Evolutionary conservation across 1,140 invertebrate species (phyloP), one percentile per base, ranked within the genome.

Genomic region (Sogatella furcifera): DNA sequence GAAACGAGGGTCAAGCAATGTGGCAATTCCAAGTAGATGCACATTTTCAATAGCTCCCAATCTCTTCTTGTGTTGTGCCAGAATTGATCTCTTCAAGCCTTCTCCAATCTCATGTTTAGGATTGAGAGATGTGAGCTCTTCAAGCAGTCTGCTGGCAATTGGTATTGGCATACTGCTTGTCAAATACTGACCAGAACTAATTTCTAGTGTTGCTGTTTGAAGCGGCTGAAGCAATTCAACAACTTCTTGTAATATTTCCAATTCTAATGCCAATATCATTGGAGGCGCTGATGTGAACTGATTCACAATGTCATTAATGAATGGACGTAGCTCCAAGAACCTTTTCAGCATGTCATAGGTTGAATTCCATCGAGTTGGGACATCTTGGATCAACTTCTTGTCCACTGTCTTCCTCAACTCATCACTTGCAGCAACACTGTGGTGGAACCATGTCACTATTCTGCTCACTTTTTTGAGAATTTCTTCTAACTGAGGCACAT

Each of bases 1-100:
- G 52, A 71, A 73, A 41, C 70, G 65, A 62, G 72, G 69, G 57
- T 73, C 72, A 57, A 72, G 67, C 64, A 73, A 68, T 21, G 68
- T 72, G 24, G 69, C 69, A 59, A 62, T 61, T 46, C 67, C 53
- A 42, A 70, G 62, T 64, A 66, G 52, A 59, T 55, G 41, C 65
- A 66, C 28, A 64, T 43, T 46, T 59, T 72, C 69, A 61, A 69
- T 53, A 34, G 49, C 41, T 28, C 59, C 34, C 34, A 60, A 54
- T 54, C 52, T 28, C 43, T 42, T 54, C 49, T 53, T 52, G 42
- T 34, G 38, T 44, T 53, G 34, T 53, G 13, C 15, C 52, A 44
- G 41, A 42, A 53, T 43, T 42, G n/a, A 53, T 52, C 24, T 34
- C 44, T 60, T 41, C 52, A 60, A 38, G 34, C 34, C 31, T 38